Percentiles rank a stretch among this genome's conserved stretches.
Conservation (phyloP, 2,113 vertebrate species). For the Archocentrus centrarchus region DNA sequence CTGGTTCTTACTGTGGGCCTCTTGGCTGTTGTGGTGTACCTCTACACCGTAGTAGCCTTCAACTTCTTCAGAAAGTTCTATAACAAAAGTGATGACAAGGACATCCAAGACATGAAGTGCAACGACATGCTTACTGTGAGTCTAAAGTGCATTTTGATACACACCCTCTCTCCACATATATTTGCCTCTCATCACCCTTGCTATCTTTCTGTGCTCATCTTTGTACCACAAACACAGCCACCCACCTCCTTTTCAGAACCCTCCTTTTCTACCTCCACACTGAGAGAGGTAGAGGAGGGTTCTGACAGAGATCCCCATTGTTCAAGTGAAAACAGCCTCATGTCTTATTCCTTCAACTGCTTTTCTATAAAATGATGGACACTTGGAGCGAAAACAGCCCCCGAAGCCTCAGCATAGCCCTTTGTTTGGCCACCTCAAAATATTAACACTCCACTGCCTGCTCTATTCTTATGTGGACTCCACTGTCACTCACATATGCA, state of each 20-base stretch:
- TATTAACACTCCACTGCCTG: conserved; percentile 38
- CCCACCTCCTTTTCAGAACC: conserved; percentile 22
- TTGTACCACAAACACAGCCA: conserved; percentile 26
- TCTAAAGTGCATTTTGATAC: conserved; percentile 14
- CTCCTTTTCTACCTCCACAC: conserved; percentile 24
- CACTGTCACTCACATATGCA: conserved; percentile 55
- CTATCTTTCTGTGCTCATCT: conserved; percentile 29
- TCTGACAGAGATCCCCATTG: conserved; percentile 52
- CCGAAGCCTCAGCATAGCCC: conserved; percentile 17
- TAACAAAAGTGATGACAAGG: conserved; percentile 90
- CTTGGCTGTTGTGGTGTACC: conserved; percentile 93
- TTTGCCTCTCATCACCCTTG: background rate
- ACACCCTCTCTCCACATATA: background rate
- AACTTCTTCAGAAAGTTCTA: conserved; percentile 98
- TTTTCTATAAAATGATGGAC: conserved; percentile 60
- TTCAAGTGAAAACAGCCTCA: conserved; percentile 29
- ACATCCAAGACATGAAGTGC: conserved; percentile 93
- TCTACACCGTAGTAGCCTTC: conserved; percentile 96
- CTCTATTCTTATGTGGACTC: conserved; percentile 46
- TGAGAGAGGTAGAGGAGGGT: conserved; percentile 15
- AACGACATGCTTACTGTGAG: conserved; percentile 96
- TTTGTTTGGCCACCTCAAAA: conserved; percentile 56
- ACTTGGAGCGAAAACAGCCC: conserved; percentile 39
- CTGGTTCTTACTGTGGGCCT: conserved; percentile 93
- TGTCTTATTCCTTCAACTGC: conserved; percentile 8